Base-by-base conservation (phyloP, 2,797 vertebrate species). In the Sciaenops ocellatus region DNA sequence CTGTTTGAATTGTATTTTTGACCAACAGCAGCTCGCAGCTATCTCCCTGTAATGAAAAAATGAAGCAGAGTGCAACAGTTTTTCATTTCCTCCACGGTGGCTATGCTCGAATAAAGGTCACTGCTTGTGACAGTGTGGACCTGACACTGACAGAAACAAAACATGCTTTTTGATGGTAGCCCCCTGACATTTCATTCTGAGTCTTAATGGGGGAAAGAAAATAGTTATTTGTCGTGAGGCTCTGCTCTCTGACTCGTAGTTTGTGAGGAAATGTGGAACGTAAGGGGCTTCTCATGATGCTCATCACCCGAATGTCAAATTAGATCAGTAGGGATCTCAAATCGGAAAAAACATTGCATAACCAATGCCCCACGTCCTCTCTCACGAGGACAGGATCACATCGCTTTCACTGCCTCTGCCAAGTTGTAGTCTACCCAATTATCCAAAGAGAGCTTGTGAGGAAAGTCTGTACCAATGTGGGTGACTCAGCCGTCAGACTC, bases 301-400 rank as follows among this genome's bases (percentile, higher is more conserved):
- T 91, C 85, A 92, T 93, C 92, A 93, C 82, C 79, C 68, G 85
- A 88, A 92, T 67, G 68, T 91, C 76, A 91, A 94, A 94, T 94
- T 93, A 88, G 87, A 95, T 94, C 91, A 93, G 86, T 59, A n/a
- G 78, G 59, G 76, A 86, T 87, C 68, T 87, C 57, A 84, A 80
- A 89, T 83, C 12, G 73, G 89, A 57, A 76, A 85, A 76, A 85
- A 77, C 73, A 78, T 94, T 92, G 65, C 91, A 79, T 89, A 94
- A 91, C 81, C 63, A 73, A 83, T 9, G 56, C 52, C 69, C 82
- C 78, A 69, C 77, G 41, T 84, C 79, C 73, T 75, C 75, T 71
- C 83, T 90, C 89, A 92, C 87, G 87, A 92, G 83, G 83, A 89
- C 59, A 63, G 76, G 85, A 89, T 88, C 88, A 88, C 87, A 80